Conservation (phyloP, 2,113 vertebrate genomes). For the Nerophis lumbriciformis region DNA sequence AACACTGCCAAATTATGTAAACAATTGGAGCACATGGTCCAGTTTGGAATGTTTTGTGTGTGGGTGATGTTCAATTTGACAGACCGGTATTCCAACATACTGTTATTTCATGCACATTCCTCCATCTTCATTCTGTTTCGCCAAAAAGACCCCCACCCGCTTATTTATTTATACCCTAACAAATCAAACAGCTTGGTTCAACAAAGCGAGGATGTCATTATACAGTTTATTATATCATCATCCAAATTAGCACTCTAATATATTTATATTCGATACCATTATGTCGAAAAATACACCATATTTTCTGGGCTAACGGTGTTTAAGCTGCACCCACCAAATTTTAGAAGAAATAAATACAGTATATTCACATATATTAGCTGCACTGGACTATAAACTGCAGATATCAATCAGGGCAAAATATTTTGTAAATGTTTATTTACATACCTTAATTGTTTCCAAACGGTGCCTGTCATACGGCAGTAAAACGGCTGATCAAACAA, state of each 20-base stretch:
- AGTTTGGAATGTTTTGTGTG: constrained; percentile 34
- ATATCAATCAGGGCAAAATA: too few relatives aligned
- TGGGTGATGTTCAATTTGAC: constrained; percentile 42
- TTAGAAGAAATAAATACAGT: too few relatives aligned
- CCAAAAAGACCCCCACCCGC: not conserved
- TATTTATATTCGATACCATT: not conserved
- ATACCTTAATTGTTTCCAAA: too few relatives aligned
- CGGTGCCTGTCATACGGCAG: too few relatives aligned
- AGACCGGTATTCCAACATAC: constrained; percentile 14
- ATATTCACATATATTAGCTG: too few relatives aligned
- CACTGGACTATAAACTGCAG: too few relatives aligned
- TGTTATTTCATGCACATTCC: constrained; percentile 34
- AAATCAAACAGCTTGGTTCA: not conserved
- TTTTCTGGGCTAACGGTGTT: too few relatives aligned
- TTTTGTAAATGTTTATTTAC: too few relatives aligned
- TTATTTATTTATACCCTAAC: not conserved
- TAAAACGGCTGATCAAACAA: too few relatives aligned
- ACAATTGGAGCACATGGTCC: constrained; percentile 48
- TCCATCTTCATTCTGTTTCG: constrained; percentile 9
- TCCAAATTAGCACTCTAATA: constrained; percentile 3
- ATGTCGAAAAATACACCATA: too few relatives aligned
- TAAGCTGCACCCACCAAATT: too few relatives aligned
- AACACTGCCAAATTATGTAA: constrained; percentile 49
- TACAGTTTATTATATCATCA: not conserved
- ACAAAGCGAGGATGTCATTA: constrained; percentile 4